These are phyloP conservation scores for Muscicapa striata DNA, from an alignment of 2,797 vertebrate genomes.

Conservation along the genomic window DNA sequence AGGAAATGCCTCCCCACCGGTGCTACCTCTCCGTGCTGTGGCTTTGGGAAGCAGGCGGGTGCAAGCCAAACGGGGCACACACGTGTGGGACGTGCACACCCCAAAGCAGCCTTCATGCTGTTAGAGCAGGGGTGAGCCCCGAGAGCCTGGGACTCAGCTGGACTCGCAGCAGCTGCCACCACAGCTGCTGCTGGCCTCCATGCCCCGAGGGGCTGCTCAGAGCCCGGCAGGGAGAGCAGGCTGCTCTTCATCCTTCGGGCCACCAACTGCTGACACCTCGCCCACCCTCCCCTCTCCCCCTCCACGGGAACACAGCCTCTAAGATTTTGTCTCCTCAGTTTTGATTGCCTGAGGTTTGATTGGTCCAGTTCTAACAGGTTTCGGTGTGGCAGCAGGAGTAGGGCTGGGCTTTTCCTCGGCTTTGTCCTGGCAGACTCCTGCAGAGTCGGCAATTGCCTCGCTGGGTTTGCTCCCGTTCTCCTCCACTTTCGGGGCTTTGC, in stretches of 20 bases:
- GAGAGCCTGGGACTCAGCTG: background rate
- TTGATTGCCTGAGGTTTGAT: slow-evolving; percentile 99
- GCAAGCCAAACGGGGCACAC: background rate
- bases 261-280: slow-evolving; percentile 17
- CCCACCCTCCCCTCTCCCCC: background rate
- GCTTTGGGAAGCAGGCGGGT: slow-evolving; percentile 4
- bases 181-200: background rate
- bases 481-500: slow-evolving; percentile 85
- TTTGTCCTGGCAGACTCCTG: slow-evolving; percentile 80
- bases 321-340: slow-evolving; percentile 95
- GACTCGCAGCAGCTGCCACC: background rate
- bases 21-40: background rate
- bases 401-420: slow-evolving; percentile 83
- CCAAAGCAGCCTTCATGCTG: slow-evolving; percentile 29
- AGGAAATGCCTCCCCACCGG: background rate
- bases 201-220: background rate
- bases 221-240: slow-evolving; percentile 13
- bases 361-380: slow-evolving; percentile 97
- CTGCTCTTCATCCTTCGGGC: background rate
- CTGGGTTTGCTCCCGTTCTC: slow-evolving; percentile 76
- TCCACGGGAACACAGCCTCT: slow-evolving; percentile 43
- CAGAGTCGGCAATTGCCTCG: slow-evolving; percentile 72
- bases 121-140: slow-evolving; percentile 12
- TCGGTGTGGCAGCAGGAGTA: slow-evolving; percentile 73
- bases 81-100: background rate